phyloP scores from a whole-genome alignment of 2,888 invertebrate genomes.

The Panzeria rudis region DNA sequence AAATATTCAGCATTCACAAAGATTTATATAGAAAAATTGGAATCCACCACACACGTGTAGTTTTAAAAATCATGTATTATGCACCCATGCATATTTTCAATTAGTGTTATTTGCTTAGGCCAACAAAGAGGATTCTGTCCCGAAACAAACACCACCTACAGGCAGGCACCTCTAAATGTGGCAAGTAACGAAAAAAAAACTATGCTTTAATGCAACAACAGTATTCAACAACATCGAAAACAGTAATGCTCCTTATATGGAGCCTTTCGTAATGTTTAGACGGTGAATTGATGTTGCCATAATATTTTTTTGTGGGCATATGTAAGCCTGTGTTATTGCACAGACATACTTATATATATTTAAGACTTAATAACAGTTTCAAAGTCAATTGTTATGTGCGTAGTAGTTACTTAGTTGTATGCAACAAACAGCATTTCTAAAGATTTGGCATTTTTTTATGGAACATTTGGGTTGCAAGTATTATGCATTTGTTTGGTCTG shows the following conservation, averaged over 20 bases:
- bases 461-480: constrained; percentile 50
- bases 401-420: constrained; percentile 57
- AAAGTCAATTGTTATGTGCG: constrained; percentile 71
- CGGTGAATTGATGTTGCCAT: constrained; percentile 39
- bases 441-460: constrained; percentile 44
- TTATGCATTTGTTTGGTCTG: constrained; percentile 49
- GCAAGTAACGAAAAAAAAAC: constrained; percentile 3
- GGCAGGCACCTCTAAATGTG: constrained; percentile 47
- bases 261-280: constrained; percentile 49
- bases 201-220: constrained; percentile 21
- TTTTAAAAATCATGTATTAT: constrained; percentile 67
- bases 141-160: constrained; percentile 64
- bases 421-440: constrained; percentile 38
- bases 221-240: constrained; percentile 39
- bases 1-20: constrained; percentile 48
- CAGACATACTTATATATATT: constrained; percentile 46
- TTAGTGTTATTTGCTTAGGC: constrained; percentile 71
- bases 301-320: constrained; percentile 1
- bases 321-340: constrained; percentile 8
- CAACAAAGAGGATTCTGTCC: constrained; percentile 32
- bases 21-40: constrained; percentile 17
- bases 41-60: constrained; percentile 67
- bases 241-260: constrained; percentile 59
- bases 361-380: constrained; percentile 70
- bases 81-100: constrained; percentile 69